These are phyloP conservation scores for Gambusia holbrooki DNA, from an alignment of 2,113 vertebrate genomes.

Conservation along the genomic window DNA sequence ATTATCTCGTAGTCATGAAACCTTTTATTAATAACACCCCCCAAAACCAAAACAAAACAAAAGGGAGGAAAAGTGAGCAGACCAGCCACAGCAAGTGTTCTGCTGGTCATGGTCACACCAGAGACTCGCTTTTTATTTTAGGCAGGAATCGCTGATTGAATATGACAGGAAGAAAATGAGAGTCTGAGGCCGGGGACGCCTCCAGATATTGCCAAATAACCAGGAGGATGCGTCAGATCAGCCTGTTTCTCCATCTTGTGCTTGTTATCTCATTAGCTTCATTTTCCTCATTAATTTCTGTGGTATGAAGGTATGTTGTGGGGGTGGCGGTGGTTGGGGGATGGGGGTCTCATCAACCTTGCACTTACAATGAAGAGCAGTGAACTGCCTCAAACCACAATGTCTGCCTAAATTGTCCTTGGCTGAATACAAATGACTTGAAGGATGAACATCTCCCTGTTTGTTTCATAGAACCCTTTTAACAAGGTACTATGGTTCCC, in stretches of 20 bases:
- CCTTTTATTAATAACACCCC: constrained; percentile 2
- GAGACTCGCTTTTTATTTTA: constrained; percentile 61
- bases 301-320: constrained; percentile 64
- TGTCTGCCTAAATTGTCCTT: constrained; percentile 53
- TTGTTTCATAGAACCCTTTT: constrained; percentile 44
- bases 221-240: constrained; percentile 70
- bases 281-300: constrained; percentile 69
- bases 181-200: constrained; percentile 69
- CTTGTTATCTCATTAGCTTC: constrained; percentile 77
- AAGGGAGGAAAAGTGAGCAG: constrained; percentile 8
- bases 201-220: constrained; percentile 74
- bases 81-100: constrained; percentile 34
- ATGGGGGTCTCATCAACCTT: constrained; percentile 66
- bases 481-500: constrained; percentile 34
- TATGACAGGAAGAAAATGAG: constrained; percentile 79
- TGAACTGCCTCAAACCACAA: constrained; percentile 68
- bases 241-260: constrained; percentile 66
- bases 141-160: constrained; percentile 69
- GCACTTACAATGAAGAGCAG: constrained; percentile 59
- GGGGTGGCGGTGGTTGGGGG: constrained; percentile 7
- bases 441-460: constrained; percentile 2
- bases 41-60: constrained; percentile 7
- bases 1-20: constrained; percentile 16
- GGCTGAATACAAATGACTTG: constrained; percentile 40
- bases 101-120: constrained; percentile 39